Evolutionary conservation across 2,113 vertebrate species (phyloP).

Genomic region (Halcyon senegalensis): DNA sequence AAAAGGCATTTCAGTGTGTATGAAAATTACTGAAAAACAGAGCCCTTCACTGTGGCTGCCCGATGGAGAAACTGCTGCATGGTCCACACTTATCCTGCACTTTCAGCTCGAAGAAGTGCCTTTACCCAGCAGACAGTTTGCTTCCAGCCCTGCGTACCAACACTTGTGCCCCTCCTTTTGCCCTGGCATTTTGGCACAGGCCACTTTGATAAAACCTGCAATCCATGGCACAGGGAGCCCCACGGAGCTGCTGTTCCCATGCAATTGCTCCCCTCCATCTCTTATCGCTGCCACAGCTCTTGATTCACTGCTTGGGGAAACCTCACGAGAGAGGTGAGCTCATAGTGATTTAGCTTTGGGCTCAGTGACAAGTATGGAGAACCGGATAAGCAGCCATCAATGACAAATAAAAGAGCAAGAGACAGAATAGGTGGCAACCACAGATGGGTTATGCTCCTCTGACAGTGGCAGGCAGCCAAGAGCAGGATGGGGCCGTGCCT

Average conservation of each 20-base stretch:
- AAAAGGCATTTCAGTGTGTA: neutral
- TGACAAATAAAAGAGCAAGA: neutral
- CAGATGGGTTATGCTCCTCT: neutral
- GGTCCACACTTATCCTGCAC: neutral
- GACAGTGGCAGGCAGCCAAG: neutral
- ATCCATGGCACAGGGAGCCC: fast-evolving
- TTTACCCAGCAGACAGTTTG: neutral
- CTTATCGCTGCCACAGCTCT: neutral
- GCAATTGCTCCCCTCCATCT: neutral
- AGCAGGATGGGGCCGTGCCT: neutral
- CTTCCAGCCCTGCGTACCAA: neutral
- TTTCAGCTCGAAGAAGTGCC: neutral
- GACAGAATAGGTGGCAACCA: neutral
- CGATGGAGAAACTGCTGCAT: neutral
- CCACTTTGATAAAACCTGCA: neutral
- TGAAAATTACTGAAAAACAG: neutral
- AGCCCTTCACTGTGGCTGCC: neutral
- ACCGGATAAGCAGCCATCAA: fast-evolving
- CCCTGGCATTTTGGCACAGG: neutral
- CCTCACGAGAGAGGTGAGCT: neutral
- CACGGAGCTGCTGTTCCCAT: fast-evolving
- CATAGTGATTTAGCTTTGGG: neutral
- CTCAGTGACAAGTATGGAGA: neutral
- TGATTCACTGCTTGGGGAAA: neutral
- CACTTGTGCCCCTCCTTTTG: neutral